phyloP scores from a whole-genome alignment of 2,888 invertebrate species.

The Drosophila affinis region DNA sequence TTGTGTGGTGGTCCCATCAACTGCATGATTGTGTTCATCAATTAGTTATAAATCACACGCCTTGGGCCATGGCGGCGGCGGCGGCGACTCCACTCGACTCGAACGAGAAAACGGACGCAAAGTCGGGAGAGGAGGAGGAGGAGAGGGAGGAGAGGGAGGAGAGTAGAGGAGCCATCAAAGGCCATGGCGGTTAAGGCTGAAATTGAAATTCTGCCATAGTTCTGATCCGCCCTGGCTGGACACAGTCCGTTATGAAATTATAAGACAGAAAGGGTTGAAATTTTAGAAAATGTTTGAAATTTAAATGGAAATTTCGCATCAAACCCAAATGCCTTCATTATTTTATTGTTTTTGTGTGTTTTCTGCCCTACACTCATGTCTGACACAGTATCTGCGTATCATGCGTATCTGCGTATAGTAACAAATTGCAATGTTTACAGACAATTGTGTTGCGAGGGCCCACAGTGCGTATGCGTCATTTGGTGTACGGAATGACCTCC shows the following conservation, averaged over 20 bases:
- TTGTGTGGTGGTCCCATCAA: constrained; percentile 18
- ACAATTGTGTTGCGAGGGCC: constrained; percentile 32
- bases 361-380: neutral
- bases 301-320: neutral
- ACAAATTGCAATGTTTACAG: constrained; percentile 53
- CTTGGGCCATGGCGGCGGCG: constrained; percentile 22
- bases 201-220: constrained; percentile 26
- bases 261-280: neutral
- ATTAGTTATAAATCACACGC: constrained; percentile 70
- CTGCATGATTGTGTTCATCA: constrained; percentile 66
- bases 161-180: constrained; percentile 18
- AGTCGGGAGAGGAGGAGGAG: no score
- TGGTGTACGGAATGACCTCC: constrained; percentile 27
- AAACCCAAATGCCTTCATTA: neutral
- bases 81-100: constrained; percentile 15
- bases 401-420: constrained; percentile 8
- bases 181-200: neutral
- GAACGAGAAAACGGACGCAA: constrained; percentile 11
- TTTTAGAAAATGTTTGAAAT: neutral
- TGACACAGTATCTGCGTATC: constrained; percentile 7
- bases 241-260: constrained; percentile 8
- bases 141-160: no score
- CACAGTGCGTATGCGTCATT: constrained; percentile 43
- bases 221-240: neutral
- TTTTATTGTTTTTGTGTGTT: neutral